Evolutionary conservation across 2,888 invertebrate species (phyloP), one percentile per base, ranked within the genome.

Genomic region (Philopedon plagiatum): DNA sequence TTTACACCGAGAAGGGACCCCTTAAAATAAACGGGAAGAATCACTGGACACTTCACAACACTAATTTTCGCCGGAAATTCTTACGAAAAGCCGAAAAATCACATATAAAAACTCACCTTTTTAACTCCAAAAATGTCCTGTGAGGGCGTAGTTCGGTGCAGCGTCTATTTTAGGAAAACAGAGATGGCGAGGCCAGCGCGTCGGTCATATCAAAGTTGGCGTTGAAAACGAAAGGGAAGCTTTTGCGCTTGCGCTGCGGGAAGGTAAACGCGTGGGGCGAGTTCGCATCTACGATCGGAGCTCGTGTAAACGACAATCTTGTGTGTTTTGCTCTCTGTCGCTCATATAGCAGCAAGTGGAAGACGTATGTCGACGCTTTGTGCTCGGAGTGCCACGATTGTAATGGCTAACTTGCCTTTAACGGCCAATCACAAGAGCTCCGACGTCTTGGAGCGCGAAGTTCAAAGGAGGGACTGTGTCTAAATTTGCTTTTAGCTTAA

Each of bases 91-190:
- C 19, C 19, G 18, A 18, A 67, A 67, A 32, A 29, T n/a, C 9
- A 19, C 23, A 15, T 26, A 13, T 29, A 46, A 58, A 29, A 46
- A 21, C 26, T 37, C 81, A 83, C 83, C 83, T 79, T 80, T 78
- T 80, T 87, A 87, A 87, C 86, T 87, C 86, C 83, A 79, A 85
- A 83, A 86, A 83, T 85, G 86, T 85, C 87, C 87, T 86, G 86
- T 87, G 89, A 89, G 88, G 89, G 89, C 89, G 89, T 89, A 87
- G 85, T 85, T 84, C 86, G 82, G 81, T 82, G 80, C 83, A 83
- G 80, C 85, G 83, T 82, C 84, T 85, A 81, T 83, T 80, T 81
- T 75, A 79, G 80, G 77, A 70, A 84, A 84, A 82, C 84, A 86
- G 86, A 86, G 86, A 86, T 86, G 86, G 85, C 86, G 86, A 85